Evolutionary conservation across 1,140 invertebrate species (phyloP).

Genomic region (Lordiphosa mommai): DNA sequence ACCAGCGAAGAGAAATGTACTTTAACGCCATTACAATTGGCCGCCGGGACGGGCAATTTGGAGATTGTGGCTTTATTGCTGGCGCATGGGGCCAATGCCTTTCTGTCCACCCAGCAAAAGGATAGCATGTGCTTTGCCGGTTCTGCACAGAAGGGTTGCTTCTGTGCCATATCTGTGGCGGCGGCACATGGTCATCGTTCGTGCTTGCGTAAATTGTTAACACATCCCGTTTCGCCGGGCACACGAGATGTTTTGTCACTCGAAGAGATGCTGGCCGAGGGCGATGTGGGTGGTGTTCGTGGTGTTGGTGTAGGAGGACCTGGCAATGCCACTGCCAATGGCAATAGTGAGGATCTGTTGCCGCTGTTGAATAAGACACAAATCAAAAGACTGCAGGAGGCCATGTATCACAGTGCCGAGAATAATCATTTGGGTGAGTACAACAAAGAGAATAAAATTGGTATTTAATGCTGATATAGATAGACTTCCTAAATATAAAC

Average conservation of each 20-base stretch:
- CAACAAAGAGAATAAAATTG: not conserved
- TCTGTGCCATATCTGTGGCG: slow-evolving; percentile 92
- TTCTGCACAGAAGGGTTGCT: slow-evolving; percentile 90
- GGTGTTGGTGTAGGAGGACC: not conserved
- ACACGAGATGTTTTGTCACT: slow-evolving; percentile 88
- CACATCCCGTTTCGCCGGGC: slow-evolving; percentile 86
- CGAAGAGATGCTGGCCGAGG: slow-evolving; percentile 94
- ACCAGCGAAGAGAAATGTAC: slow-evolving; percentile 91
- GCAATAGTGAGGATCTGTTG: slow-evolving; percentile 67
- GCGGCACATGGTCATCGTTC: slow-evolving; percentile 90
- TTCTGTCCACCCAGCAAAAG: slow-evolving; percentile 90
- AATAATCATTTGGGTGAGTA: slow-evolving; percentile 90
- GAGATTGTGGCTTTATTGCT: slow-evolving; percentile 90
- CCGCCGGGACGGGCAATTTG: slow-evolving; percentile 89
- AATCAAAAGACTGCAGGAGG: slow-evolving; percentile 91
- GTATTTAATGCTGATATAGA: no score
- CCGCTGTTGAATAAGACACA: slow-evolving; percentile 88
- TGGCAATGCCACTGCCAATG: slow-evolving; percentile 7
- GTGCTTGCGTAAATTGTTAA: slow-evolving; percentile 88
- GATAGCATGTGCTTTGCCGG: slow-evolving; percentile 92
- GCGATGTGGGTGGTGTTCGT: slow-evolving; percentile 77
- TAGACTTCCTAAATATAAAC: no score
- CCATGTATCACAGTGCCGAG: slow-evolving; percentile 95
- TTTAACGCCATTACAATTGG: slow-evolving; percentile 91
- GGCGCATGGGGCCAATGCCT: slow-evolving; percentile 91